Conservation (phyloP, 1,140 invertebrate species). For the Lordiphosa stackelbergi region DNA sequence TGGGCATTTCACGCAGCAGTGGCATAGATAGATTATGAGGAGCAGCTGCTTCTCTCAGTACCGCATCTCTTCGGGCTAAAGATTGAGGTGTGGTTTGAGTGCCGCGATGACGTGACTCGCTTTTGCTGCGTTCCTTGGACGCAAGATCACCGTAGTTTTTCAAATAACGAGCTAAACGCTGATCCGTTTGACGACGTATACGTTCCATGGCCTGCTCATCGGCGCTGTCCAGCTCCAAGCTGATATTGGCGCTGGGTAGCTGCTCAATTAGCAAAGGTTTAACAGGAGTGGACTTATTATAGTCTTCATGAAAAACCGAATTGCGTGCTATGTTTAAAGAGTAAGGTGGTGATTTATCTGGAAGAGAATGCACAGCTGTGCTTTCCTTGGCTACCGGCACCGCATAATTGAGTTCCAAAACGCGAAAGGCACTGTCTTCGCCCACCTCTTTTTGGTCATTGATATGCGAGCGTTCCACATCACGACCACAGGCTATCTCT, state of each 20-base stretch:
- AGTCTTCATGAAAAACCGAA: conserved; percentile 58
- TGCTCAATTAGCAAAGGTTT: conserved; percentile 47
- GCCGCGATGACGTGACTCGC: conserved; percentile 55
- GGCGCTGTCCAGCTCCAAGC: conserved; percentile 56
- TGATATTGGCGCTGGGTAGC: conserved; percentile 52
- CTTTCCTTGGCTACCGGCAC: conserved; percentile 28
- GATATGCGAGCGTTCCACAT: conserved; percentile 52
- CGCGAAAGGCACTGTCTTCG: conserved; percentile 49
- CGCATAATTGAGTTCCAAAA: conserved; percentile 57
- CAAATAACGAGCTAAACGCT: conserved; percentile 58
- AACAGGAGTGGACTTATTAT: conserved; percentile 44
- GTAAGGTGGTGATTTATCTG: conserved; percentile 46
- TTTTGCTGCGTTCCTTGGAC: conserved; percentile 54
- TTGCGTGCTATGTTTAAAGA: conserved; percentile 63
- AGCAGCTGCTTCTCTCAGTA: conserved; percentile 49
- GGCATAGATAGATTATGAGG: conserved; percentile 69
- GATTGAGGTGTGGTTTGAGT: conserved; percentile 61
- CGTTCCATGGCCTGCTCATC: conserved; percentile 62
- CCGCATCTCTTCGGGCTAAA: conserved; percentile 51
- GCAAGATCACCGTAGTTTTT: conserved; percentile 70
- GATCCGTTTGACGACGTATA: conserved; percentile 58
- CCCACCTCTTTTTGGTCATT: conserved; percentile 36
- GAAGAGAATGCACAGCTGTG: conserved; percentile 5
- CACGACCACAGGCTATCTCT: conserved; percentile 59
- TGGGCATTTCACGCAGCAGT: conserved; percentile 70